Evolutionary conservation across 2,797 vertebrate genomes (phyloP), one percentile per base, ranked within the genome.

Genomic region (Nannoperca obscura): DNA sequence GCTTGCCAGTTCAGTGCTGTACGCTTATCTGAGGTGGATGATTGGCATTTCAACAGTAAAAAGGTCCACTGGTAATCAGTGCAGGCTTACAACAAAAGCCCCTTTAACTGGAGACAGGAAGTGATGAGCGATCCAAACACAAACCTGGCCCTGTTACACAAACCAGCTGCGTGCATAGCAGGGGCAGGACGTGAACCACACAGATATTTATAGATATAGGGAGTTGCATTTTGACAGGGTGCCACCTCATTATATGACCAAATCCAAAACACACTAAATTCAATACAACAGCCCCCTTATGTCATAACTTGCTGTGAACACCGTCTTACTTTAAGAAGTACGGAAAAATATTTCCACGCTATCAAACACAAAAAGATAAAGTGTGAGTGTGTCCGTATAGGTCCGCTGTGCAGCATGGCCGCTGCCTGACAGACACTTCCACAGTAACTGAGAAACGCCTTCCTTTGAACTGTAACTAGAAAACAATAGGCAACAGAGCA

Each of bases 171-270:
- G 50, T 70, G 80, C 71, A 82, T 68, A 78, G 78, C 71, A 60
- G 78, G 71, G 64, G 74, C 78, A 85, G 89, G 87, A 86, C 73
- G 64, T 83, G 85, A 91, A 82, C 81, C 70, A 59, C 63, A 20
- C 38, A 22, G 89, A 87, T 93, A 95, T 93, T 94, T 92, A 92
- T 91, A 94, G 90, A 90, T 58, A 7, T 44, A 68, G 74, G 71
- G 74, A 87, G 81, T 80, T 89, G 86, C 63, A 87, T 86, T 89
- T 90, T 86, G 83, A 85, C 74, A 71, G 74, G 63, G 62, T 76
- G 75, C 84, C 86, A 83, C 79, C 63, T 82, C 66, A 71, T 84
- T 86, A 78, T 80, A 66, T 30, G 68, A 82, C 70, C 46, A 79
- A 82, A 82, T 82, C 81, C 49, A 80, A 74, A 76, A 77, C 12